Base-by-base conservation (phyloP, 2,797 vertebrate species). In the Microhierax caerulescens region DNA sequence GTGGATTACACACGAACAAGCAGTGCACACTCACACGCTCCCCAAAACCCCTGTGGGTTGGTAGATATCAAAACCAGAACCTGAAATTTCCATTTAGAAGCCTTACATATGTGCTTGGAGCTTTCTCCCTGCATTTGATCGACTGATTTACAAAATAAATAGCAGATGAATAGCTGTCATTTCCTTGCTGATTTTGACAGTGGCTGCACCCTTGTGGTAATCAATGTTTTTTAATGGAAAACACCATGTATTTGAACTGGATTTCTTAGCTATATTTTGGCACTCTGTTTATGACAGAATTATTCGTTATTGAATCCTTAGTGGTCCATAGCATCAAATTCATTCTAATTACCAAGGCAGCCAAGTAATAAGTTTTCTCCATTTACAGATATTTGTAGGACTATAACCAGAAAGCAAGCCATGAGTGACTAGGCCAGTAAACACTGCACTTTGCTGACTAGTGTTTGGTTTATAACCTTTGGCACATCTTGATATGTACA, bases 401-500 rank as follows among this genome's bases (percentile, higher is more conserved):
- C 95, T 94, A 76, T 85, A 97, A 90, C 82, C 84, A 95, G 91
- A 97, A 95, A 97, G 82, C 32, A 97, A 97, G 80, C 89, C 85
- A 88, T 54, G 63, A 96, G 73, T 83, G 94, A 91, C 85, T 77
- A 34, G 74, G 89, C 94, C 93, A 78, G 91, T 94, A 89, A 96
- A 76, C 92, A 96, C 94, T 81, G 63, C 90, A 92, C 76, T 95
- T 97, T 97, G 91, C 97, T 88, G 82, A 93, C 96, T 98, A 87
- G 94, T 82, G 91, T 97, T 98, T 97, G 92, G 83, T 97, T 98
- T 98, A 97, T 96, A 97, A 97, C 92, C 59, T 97, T 97, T 98
- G 97, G 96, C 97, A 97, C 95, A 95, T 97, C 95, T 96, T 92
- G 96, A 95, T 97, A 97, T 97, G 94, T 97, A 96, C 96, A 97